Evolutionary conservation across 1,140 invertebrate genomes (phyloP), one percentile per base, ranked within the genome.

Genomic region (Nautilus pompilius): DNA sequence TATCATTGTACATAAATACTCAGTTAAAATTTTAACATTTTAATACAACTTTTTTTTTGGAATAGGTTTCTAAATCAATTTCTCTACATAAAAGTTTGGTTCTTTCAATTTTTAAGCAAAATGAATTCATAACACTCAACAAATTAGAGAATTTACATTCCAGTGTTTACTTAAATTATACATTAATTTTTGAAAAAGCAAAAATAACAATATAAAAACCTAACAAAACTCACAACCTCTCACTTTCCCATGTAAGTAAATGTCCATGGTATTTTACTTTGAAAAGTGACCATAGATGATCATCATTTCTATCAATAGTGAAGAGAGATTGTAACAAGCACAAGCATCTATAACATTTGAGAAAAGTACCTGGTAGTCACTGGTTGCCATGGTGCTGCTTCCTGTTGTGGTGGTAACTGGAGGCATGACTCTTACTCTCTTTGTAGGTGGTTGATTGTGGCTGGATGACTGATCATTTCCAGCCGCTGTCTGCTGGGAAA

Each of bases 361-460:
- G 13, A 54, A 24, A 55, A 55, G 28, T 68, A 78, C 76, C 74
- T 78, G 77, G 63, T 73, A 80, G 48, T 78, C 76, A 60, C 62
- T 71, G 51, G 73, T 73, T 63, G 76, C 75, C 74, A 80, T 77
- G 30, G 63, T 67, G 58, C 66, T 72, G 54, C 54, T 68, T 30
- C 60, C 64, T 1, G 67, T 67, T 29, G 70, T 69, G 28, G 73
- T 71, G 28, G 77, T 76, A 8, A 72, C 67, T 46, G 79, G 75
- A 30, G 74, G 73, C 59, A 77, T 73, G 17, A 78, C 72, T 51
- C 80, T 65, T 8, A 75, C 73, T 41, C 79, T 63, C 65, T 81
- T 81, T 10, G 73, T 69, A 32, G 75, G 74, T 3, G 81, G 80
- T 51, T 79, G 78, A 49, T 75, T 73, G 69, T 79, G 76, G n/a